Percentiles rank a stretch among this genome's conserved stretches.
phyloP scores from a whole-genome alignment of 2,888 invertebrate genomes.

The Eubasilissa splendida region DNA sequence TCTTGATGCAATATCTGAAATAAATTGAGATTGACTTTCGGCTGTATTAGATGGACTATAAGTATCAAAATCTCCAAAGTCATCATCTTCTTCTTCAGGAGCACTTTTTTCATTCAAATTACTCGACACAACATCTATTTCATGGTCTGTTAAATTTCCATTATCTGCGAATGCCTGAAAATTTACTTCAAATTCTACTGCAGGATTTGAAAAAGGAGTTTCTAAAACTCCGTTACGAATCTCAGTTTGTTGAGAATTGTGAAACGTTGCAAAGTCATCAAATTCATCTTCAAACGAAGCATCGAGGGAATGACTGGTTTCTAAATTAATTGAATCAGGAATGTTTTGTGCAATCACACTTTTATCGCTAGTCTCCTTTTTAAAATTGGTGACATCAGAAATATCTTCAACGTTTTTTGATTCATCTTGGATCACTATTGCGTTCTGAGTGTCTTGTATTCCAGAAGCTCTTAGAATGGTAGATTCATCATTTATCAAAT shows the following conservation, averaged over 20 bases:
- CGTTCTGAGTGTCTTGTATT: neutral
- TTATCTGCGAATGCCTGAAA: slow-evolving; percentile 31
- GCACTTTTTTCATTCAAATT: neutral
- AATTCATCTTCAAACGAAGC: slow-evolving; percentile 64
- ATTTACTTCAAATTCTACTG: slow-evolving; percentile 37
- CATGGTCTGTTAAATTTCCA: slow-evolving; percentile 1
- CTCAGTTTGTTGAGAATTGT: slow-evolving; percentile 60
- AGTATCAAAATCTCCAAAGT: slow-evolving; percentile 76
- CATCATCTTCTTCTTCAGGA: slow-evolving; percentile 63
- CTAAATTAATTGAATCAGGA: slow-evolving; percentile 25
- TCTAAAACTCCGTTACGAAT: slow-evolving; percentile 19
- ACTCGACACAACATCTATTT: slow-evolving; percentile 50
- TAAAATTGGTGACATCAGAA: slow-evolving; percentile 30
- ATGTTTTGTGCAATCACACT: slow-evolving; percentile 8
- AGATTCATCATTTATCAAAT: neutral
- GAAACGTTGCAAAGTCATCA: slow-evolving; percentile 73
- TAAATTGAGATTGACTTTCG: slow-evolving; percentile 1
- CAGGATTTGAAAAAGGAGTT: slow-evolving; percentile 7
- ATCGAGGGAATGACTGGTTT: slow-evolving; percentile 15
- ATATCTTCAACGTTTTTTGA: slow-evolving; percentile 15
- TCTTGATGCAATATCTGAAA: neutral
- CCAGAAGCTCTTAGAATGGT: neutral
- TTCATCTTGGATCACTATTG: neutral
- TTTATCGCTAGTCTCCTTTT: slow-evolving; percentile 5
- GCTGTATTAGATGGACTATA: slow-evolving; percentile 64